A percentile compares a stretch with the other conserved stretches of the same genome.
These are phyloP conservation scores for Melozone crissalis DNA, from an alignment of 2,113 vertebrate genomes.

Conservation along the genomic window DNA sequence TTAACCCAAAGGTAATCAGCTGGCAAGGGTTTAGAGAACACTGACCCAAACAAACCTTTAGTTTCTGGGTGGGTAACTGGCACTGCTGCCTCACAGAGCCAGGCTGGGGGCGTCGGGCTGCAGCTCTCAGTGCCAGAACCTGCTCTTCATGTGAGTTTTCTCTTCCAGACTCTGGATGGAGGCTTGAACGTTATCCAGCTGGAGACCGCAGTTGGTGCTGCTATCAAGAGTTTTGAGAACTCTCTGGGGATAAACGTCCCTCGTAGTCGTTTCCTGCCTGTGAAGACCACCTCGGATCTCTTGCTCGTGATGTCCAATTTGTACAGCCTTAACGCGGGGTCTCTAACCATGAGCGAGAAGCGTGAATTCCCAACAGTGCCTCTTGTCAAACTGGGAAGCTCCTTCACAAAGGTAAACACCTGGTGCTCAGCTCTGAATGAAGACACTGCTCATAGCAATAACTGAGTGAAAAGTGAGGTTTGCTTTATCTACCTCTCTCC, in stretches of 20 bases:
- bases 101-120: fast-evolving
- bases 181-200: slow-evolving; percentile 97
- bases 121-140: not conserved
- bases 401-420: slow-evolving; percentile 90
- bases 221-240: slow-evolving; percentile 97
- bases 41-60: not conserved
- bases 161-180: slow-evolving; percentile 89
- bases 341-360: slow-evolving; percentile 94
- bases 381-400: slow-evolving; percentile 96
- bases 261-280: slow-evolving; percentile 95
- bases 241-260: slow-evolving; percentile 97
- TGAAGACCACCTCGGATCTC: slow-evolving; percentile 97
- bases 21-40: not conserved
- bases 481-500: not conserved
- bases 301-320: slow-evolving; percentile 98
- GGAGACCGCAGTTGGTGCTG: slow-evolving; percentile 97
- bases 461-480: not conserved
- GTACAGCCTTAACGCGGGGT: slow-evolving; percentile 96
- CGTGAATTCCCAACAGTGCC: slow-evolving; percentile 96
- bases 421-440: not conserved
- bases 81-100: not conserved
- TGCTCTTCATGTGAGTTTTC: not conserved
- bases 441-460: not conserved
- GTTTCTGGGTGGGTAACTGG: not conserved
- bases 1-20: slow-evolving; percentile 90